Evolutionary conservation across 2,113 vertebrate genomes (phyloP).

Genomic region (Lonchura striata): DNA sequence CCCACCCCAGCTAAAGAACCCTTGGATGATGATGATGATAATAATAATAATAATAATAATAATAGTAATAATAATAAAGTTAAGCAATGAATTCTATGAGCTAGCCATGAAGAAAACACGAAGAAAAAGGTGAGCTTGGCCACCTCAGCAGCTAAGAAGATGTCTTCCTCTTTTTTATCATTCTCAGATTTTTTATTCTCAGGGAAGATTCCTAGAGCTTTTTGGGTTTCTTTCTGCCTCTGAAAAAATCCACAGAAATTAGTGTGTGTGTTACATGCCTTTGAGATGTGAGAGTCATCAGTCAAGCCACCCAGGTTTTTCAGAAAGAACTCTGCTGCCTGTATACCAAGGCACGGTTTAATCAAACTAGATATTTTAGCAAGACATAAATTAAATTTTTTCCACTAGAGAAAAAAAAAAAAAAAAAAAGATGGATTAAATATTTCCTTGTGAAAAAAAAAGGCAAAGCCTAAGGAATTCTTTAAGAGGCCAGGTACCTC

Average conservation of each 20-base stretch:
- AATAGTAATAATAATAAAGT: background rate
- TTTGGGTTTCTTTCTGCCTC: background rate
- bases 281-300: background rate
- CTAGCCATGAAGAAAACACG: background rate
- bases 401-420: background rate
- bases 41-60: background rate
- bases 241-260: background rate
- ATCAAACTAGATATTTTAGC: background rate
- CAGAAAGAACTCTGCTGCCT: background rate
- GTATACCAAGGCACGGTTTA: background rate
- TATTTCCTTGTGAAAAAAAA: background rate
- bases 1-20: background rate
- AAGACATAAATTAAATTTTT: background rate
- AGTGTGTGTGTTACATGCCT: accelerated
- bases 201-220: background rate
- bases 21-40: background rate
- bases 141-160: background rate
- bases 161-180: background rate
- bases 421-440: background rate
- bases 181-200: background rate
- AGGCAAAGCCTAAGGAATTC: background rate
- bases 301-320: background rate
- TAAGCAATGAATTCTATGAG: background rate
- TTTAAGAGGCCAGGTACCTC: background rate
- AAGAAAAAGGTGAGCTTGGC: background rate